Conservation (phyloP, 2,113 vertebrate genomes). For the Pseudopodoces humilis region DNA sequence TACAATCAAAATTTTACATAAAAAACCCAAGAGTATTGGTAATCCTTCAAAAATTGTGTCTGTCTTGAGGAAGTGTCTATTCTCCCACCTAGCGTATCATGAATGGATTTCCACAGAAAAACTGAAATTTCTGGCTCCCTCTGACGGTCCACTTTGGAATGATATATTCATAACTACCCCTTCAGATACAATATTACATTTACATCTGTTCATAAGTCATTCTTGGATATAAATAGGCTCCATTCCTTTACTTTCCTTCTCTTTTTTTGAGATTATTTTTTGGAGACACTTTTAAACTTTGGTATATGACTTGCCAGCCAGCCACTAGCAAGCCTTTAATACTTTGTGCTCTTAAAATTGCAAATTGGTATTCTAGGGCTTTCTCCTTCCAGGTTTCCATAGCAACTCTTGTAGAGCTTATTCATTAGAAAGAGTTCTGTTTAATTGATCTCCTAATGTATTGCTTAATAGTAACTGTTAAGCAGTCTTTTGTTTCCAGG, state of each 20-base stretch:
- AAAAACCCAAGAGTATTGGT: neutral
- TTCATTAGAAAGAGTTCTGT: slow-evolving; percentile 89
- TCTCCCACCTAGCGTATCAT: no score
- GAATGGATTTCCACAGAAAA: neutral
- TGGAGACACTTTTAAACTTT: neutral
- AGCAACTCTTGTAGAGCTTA: slow-evolving; percentile 70
- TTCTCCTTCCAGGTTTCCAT: slow-evolving; percentile 58
- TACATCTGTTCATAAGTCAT: neutral
- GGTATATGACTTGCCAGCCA: neutral
- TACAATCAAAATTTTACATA: neutral
- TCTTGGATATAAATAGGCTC: neutral
- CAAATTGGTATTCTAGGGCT: slow-evolving; percentile 59
- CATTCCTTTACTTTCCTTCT: neutral
- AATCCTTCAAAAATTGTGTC: neutral
- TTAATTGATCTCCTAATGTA: slow-evolving; percentile 99
- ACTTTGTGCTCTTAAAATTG: slow-evolving; percentile 60
- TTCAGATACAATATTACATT: neutral
- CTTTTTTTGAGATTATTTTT: neutral
- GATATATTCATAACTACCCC: neutral
- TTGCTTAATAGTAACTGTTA: slow-evolving; percentile 93
- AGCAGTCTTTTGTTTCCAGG: slow-evolving; percentile 99
- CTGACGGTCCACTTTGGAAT: neutral
- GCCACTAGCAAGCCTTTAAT: neutral
- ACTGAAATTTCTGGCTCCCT: neutral
- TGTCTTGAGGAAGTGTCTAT: neutral